Evolutionary conservation across 64 coral and sea anemone genomes (phyloP).

Genomic region (Trachythela sp.): DNA sequence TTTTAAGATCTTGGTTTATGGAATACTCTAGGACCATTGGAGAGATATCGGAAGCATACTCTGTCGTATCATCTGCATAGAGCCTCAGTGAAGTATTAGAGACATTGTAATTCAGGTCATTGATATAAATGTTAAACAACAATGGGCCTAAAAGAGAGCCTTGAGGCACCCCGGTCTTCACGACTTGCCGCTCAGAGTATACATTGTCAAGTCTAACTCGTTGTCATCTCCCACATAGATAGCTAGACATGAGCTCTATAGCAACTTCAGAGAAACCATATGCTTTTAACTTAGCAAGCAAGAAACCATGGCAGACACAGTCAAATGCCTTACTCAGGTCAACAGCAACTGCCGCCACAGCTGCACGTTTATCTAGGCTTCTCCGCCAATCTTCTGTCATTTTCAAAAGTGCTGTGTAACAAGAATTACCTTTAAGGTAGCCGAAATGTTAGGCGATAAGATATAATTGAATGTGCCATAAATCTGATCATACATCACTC

Average conservation of each 20-base stretch:
- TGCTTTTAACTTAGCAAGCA: neutral
- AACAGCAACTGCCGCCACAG: neutral
- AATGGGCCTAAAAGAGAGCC: neutral
- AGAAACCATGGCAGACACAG: neutral
- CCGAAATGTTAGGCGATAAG: slow-evolving; percentile 9
- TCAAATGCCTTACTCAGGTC: neutral
- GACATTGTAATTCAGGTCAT: neutral
- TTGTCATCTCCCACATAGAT: neutral
- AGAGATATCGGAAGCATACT: neutral
- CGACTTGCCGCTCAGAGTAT: neutral
- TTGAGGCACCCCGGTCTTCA: neutral
- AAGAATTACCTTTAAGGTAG: slow-evolving; percentile 20
- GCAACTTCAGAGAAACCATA: slow-evolving; percentile 24
- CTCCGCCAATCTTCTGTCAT: neutral
- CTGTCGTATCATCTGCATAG: neutral
- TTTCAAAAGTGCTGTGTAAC: slow-evolving; percentile 27
- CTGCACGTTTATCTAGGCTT: neutral
- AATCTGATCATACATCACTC: slow-evolving; percentile 26
- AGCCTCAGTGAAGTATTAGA: neutral
- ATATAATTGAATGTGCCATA: neutral
- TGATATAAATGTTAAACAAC: neutral
- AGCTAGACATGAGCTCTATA: neutral
- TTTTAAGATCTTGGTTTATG: neutral
- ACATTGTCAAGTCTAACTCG: neutral
- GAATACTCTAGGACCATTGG: neutral